Percentiles rank a stretch among this genome's conserved stretches.
phyloP scores from a whole-genome alignment of 1,140 invertebrate species.

The Pseudomyrmex gracilis region DNA sequence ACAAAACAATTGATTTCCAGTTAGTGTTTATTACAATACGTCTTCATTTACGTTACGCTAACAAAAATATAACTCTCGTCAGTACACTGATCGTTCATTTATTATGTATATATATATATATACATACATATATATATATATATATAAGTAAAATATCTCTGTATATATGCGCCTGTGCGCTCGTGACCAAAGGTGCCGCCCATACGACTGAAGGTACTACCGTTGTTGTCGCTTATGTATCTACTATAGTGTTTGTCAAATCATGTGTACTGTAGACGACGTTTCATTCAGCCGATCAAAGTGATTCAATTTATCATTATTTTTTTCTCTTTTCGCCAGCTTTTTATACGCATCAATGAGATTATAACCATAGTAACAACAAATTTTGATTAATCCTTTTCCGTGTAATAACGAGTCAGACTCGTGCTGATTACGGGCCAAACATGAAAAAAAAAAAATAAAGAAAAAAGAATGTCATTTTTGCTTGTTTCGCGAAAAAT shows the following conservation, averaged over 20 bases:
- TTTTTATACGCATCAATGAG: neutral
- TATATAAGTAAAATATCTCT: conserved; percentile 79
- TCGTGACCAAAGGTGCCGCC: too few relatives aligned
- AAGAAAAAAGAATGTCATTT: too few relatives aligned
- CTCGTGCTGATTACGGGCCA: too few relatives aligned
- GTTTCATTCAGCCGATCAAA: neutral
- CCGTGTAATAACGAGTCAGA: too few relatives aligned
- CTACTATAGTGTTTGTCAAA: conserved; percentile 25
- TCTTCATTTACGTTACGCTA: conserved; percentile 69
- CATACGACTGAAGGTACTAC: too few relatives aligned
- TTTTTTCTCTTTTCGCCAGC: neutral
- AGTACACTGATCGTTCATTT: conserved; percentile 64
- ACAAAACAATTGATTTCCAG: conserved; percentile 72
- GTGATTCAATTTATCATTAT: neutral
- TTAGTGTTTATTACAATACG: conserved; percentile 67
- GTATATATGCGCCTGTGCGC: too few relatives aligned
- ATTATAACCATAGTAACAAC: neutral
- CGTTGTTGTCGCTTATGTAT: conserved; percentile 67
- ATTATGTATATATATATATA: neutral
- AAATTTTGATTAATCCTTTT: too few relatives aligned
- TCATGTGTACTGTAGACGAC: neutral
- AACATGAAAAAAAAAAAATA: too few relatives aligned
- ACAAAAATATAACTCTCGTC: conserved; percentile 79
- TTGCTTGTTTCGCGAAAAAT: too few relatives aligned
- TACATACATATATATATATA: neutral